Conservation (phyloP, 92 coral and sea anemone species). For the Actinostola sp. region DNA sequence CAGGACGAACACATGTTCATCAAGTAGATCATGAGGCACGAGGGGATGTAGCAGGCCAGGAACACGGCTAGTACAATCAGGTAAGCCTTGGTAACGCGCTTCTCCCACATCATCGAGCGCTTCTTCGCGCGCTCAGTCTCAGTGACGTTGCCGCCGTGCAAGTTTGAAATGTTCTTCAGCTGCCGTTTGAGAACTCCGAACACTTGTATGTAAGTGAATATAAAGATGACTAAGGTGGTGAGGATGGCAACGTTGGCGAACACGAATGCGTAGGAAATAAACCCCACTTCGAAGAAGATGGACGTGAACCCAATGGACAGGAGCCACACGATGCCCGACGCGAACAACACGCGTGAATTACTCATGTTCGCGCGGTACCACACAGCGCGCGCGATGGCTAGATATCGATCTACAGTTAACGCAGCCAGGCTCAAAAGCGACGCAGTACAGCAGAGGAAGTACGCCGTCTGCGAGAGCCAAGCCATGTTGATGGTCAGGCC, state of each 20-base stretch:
- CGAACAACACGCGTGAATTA: constrained; percentile 45
- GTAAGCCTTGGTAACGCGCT: constrained; percentile 72
- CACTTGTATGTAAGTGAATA: constrained; percentile 87
- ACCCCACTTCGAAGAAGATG: constrained; percentile 75
- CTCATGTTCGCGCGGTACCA: constrained; percentile 84
- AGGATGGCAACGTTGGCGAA: constrained; percentile 89
- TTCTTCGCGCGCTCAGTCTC: constrained; percentile 71
- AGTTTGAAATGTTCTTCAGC: constrained; percentile 38
- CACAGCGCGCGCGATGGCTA: constrained; percentile 71
- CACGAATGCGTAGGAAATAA: constrained; percentile 79
- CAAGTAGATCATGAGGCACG: constrained; percentile 85
- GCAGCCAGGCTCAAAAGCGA: constrained; percentile 78
- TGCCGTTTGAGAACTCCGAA: constrained; percentile 73
- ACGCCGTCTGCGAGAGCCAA: constrained; percentile 83
- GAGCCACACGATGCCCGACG: constrained; percentile 52
- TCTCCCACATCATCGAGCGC: constrained; percentile 74
- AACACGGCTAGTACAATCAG: constrained; percentile 75
- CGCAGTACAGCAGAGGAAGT: constrained; percentile 85
- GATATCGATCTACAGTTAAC: constrained; percentile 77
- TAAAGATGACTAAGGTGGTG: constrained; percentile 76
- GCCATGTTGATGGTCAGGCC: constrained; percentile 56
- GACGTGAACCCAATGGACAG: constrained; percentile 54
- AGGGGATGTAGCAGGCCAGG: constrained; percentile 81
- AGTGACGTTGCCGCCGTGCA: constrained; percentile 46
- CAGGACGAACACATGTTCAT: constrained; percentile 88